Evolutionary conservation across 2,797 vertebrate genomes (phyloP).

Genomic region (Simalia tracyae): DNA sequence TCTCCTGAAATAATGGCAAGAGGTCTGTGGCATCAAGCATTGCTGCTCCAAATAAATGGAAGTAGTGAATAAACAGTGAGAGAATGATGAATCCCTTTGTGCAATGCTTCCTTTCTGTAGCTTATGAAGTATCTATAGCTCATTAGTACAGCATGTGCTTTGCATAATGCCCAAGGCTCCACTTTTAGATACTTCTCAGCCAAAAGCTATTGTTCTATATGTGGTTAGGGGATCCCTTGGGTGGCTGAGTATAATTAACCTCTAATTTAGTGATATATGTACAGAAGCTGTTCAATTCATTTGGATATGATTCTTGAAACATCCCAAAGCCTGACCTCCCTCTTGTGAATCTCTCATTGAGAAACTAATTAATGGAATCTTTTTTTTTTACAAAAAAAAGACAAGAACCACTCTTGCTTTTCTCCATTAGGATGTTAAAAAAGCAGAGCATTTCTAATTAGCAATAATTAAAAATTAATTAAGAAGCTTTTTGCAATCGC

Average conservation of each 20-base stretch:
- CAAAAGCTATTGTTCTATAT: background rate
- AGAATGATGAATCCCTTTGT: background rate
- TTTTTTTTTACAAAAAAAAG: conserved; percentile 48
- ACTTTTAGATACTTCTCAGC: background rate
- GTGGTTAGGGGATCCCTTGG: background rate
- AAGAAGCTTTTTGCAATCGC: conserved; percentile 64
- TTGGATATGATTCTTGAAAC: conserved; percentile 23
- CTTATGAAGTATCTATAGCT: background rate
- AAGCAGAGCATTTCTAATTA: conserved; percentile 71
- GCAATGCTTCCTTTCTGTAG: background rate
- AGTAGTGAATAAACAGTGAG: background rate
- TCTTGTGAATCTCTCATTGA: conserved; percentile 58
- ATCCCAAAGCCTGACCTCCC: conserved; percentile 43
- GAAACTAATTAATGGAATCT: conserved; percentile 69
- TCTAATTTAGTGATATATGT: background rate
- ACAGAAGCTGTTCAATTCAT: background rate
- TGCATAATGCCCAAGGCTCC: background rate
- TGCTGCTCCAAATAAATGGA: background rate
- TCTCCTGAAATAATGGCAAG: background rate
- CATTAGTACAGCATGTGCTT: background rate
- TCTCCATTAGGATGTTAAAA: conserved; percentile 64
- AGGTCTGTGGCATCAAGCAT: background rate
- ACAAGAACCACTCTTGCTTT: conserved; percentile 63
- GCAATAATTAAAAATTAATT: conserved; percentile 78
- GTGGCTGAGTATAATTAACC: conserved; percentile 1